Conservation (phyloP, 1,140 invertebrate species). For the Drosophila saltans region DNA sequence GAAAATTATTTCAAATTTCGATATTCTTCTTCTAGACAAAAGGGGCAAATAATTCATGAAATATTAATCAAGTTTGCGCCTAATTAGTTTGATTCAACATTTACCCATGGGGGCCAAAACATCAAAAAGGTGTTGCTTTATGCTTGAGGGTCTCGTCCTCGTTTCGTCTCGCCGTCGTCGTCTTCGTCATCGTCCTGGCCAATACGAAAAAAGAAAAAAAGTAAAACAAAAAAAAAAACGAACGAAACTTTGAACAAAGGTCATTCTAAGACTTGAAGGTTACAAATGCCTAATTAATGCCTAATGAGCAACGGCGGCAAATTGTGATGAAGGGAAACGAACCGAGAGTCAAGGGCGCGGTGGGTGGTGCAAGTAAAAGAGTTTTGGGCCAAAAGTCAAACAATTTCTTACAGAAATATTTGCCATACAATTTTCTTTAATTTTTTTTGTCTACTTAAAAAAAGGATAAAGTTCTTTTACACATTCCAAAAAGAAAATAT, state of each 20-base stretch:
- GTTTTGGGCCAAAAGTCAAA: constrained; percentile 46
- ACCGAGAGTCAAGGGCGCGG: constrained; percentile 4
- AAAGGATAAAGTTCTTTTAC: background rate
- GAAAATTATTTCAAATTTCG: background rate
- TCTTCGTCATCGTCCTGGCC: background rate
- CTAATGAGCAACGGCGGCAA: constrained; percentile 51
- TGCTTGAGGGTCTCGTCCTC: constrained; percentile 30
- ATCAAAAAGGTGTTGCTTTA: constrained; percentile 71
- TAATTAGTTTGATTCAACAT: constrained; percentile 71
- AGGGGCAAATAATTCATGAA: constrained; percentile 64
- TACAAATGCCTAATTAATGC: constrained; percentile 68
- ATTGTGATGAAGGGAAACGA: constrained; percentile 9
- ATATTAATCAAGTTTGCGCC: constrained; percentile 73
- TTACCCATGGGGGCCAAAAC: constrained; percentile 32
- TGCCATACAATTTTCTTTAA: background rate
- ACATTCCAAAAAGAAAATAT: background rate
- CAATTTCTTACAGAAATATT: constrained; percentile 35
- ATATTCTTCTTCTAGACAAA: constrained; percentile 42
- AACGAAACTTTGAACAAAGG: constrained; percentile 39
- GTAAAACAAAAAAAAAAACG: background rate
- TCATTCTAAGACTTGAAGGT: constrained; percentile 28
- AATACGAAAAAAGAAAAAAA: constrained; percentile 22
- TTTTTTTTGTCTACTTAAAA: background rate
- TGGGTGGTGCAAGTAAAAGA: background rate
- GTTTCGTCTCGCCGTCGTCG: background rate